phyloP scores from a whole-genome alignment of 2,113 vertebrate species.

The Indicator indicator region DNA sequence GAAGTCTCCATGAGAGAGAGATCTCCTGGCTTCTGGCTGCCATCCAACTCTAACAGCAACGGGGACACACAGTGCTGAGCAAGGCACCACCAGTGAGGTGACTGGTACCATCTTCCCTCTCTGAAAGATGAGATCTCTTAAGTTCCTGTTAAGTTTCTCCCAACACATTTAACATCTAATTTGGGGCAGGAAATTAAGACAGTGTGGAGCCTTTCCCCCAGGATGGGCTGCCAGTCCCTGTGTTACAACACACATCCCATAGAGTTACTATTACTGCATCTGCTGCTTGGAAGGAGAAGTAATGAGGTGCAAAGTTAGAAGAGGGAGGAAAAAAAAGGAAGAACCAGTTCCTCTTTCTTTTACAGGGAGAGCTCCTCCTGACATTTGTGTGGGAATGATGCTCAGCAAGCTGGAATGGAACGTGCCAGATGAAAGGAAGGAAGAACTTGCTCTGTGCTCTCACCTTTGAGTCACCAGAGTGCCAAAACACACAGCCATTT shows the following conservation, averaged over 20 bases:
- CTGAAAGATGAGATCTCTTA: not conserved
- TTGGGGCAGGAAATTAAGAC: not conserved
- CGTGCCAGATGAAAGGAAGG: not conserved
- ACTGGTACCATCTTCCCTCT: not conserved
- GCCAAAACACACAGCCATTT: not conserved
- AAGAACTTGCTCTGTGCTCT: not conserved
- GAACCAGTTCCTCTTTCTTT: not conserved
- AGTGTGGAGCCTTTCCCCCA: not conserved
- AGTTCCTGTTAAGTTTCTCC: not conserved
- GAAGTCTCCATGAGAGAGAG: not conserved
- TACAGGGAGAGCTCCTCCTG: not conserved
- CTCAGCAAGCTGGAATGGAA: not conserved
- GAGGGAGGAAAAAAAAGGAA: not conserved
- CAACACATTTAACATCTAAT: not conserved
- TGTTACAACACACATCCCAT: fast-evolving
- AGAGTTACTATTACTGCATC: not conserved
- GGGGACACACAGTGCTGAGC: not conserved
- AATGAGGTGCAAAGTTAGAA: not conserved
- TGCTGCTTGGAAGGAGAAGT: not conserved
- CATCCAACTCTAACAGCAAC: not conserved
- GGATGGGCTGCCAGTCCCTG: not conserved
- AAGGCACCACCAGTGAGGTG: not conserved
- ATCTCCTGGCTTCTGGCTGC: not conserved
- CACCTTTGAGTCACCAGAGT: not conserved
- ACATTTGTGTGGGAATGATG: not conserved